phyloP scores from a whole-genome alignment of 2,797 vertebrate species.

The Sebastes trivittatus region DNA sequence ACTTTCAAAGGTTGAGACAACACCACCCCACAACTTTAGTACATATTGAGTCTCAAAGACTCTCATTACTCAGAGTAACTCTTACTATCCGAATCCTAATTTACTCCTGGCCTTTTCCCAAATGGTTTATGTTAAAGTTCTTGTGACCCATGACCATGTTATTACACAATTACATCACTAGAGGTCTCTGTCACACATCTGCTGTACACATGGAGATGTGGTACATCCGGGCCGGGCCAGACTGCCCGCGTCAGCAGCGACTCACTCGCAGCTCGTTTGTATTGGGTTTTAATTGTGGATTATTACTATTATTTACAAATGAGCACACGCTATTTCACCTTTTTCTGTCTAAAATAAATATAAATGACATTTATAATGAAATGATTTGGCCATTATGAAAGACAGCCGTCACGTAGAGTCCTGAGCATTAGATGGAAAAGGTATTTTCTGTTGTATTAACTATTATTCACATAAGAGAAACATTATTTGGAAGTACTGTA shows the following conservation, averaged over 20 bases:
- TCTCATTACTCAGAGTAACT: not conserved
- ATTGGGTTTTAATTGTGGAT: no score
- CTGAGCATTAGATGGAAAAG: not conserved
- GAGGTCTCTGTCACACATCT: conserved; percentile 1
- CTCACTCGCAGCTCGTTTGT: no score
- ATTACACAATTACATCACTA: not conserved
- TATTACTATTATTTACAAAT: no score
- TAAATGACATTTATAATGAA: no score
- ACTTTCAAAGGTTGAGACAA: not conserved
- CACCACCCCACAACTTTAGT: not conserved
- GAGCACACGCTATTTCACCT: no score
- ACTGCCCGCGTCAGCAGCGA: no score
- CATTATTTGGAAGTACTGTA: not conserved
- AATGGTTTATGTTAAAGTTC: not conserved
- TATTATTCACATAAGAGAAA: not conserved
- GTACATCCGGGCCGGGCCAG: no score
- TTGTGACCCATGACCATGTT: not conserved
- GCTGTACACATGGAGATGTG: not conserved
- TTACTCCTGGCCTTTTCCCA: not conserved
- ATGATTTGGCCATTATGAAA: no score
- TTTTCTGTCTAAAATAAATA: no score
- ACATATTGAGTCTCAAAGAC: no score
- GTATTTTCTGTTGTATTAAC: not conserved
- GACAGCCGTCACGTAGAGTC: no score
- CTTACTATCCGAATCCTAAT: not conserved